Base-by-base conservation (phyloP, 2,888 invertebrate species). In the Stegana nigrithorax region DNA sequence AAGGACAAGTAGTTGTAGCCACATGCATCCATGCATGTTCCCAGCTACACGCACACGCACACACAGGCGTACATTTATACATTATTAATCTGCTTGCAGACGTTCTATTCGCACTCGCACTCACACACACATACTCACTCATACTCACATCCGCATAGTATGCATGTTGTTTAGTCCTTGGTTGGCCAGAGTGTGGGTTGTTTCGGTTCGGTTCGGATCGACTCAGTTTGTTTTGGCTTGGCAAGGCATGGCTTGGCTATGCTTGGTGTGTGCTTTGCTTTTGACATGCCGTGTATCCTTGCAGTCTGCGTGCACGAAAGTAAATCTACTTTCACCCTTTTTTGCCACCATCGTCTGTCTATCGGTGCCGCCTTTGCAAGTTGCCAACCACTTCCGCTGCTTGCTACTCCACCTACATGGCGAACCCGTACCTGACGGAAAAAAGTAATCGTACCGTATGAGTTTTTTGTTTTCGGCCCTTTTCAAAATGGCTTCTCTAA, bases 251-350 rank as follows among this genome's bases (percentile, higher is more conserved):
- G 59, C 21, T 45, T 59, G 59, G 14, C 10, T 50, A 14, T 29
- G 23, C 23, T 27, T 47, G n/a, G n/a, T n/a, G n/a, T n/a, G 59
- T 55, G 25, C 45, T n/a, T 14, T 58, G 23, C 32, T 53, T 63
- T 63, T 62, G 71, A 60, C 56, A 56, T 65, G 65, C 64, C 42
- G 61, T 62, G 62, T 69, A 36, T 63, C 55, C 62, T 65, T 65
- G 63, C 51, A 62, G 66, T 64, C 32, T 39, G 21, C 59, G 70
- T 70, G 73, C 75, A 70, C 68, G 76, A 80, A 78, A 80, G 78
- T 80, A 80, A 75, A 67, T 78, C 71, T 70, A 78, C 78, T 78
- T 78, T 80, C 80, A 78, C 80, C 78, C 78, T 73, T 75, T 72
- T 66, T 58, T 26, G 25, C 51, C 27, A 2, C n/a, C 12, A 12